Conservation (phyloP, 2,113 vertebrate genomes). For the Vulpes lagopus region DNA sequence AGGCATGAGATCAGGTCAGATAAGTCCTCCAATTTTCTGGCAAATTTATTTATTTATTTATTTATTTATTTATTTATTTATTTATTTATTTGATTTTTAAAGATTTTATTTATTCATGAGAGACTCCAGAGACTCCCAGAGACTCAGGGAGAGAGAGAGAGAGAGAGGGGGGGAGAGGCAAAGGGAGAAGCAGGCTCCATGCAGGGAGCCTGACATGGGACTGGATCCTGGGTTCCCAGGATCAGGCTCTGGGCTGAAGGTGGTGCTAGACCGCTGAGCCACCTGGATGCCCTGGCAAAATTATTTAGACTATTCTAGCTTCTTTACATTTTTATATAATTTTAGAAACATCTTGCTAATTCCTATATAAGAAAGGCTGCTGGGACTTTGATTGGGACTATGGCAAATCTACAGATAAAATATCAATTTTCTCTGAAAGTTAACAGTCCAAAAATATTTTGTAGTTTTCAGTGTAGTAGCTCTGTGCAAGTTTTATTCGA, state of each 20-base stretch:
- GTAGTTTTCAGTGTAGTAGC: neutral
- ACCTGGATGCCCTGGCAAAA: neutral
- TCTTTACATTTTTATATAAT: neutral
- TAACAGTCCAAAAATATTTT: neutral
- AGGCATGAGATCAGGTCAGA: neutral
- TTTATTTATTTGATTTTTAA: no score
- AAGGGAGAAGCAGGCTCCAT: no score
- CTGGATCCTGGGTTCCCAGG: no score
- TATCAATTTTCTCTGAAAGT: neutral
- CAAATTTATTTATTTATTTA: no score
- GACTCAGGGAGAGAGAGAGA: no score
- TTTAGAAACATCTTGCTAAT: neutral
- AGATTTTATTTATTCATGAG: no score
- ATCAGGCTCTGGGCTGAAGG: no score
- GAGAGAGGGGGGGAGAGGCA: no score
- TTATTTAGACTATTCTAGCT: neutral
- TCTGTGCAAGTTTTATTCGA: neutral
- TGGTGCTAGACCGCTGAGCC: no score
- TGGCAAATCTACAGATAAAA: neutral
- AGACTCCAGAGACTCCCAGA: no score
- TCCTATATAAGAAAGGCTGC: neutral
- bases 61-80: no score
- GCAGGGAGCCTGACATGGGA: no score
- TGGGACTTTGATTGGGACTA: neutral
- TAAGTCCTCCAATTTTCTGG: neutral